phyloP scores from a whole-genome alignment of 2,797 vertebrate genomes.

The Poecilia velifera region DNA sequence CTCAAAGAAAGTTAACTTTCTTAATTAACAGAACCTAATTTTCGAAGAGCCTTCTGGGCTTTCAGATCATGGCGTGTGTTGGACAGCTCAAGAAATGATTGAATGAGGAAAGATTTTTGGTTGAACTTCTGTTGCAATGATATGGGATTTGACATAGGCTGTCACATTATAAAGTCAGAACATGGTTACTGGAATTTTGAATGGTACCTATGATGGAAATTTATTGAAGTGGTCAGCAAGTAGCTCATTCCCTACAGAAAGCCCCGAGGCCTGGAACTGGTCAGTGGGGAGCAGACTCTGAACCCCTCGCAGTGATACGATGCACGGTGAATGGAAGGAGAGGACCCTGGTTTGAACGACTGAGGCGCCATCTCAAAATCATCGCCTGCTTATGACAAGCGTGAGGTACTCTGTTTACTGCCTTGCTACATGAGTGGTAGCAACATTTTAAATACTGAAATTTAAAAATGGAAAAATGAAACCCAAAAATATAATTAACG shows the following conservation, averaged over 20 bases:
- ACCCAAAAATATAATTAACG: not conserved
- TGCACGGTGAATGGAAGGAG: slow-evolving; percentile 42
- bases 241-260: slow-evolving; percentile 75
- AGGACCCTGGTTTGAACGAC: slow-evolving; percentile 51
- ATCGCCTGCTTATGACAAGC: slow-evolving; percentile 58
- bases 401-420: slow-evolving; percentile 47
- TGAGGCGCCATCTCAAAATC: slow-evolving; percentile 64
- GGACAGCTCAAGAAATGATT: slow-evolving; percentile 66
- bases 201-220: slow-evolving; percentile 75
- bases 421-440: not conserved
- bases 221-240: slow-evolving; percentile 80
- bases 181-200: slow-evolving; percentile 76
- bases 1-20: slow-evolving; percentile 71
- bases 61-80: slow-evolving; percentile 59
- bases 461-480: not conserved
- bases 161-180: slow-evolving; percentile 81
- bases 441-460: not conserved
- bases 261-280: slow-evolving; percentile 68
- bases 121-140: slow-evolving; percentile 73
- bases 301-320: slow-evolving; percentile 52
- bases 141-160: slow-evolving; percentile 75
- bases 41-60: slow-evolving; percentile 53
- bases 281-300: slow-evolving; percentile 69
- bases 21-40: slow-evolving; percentile 65
- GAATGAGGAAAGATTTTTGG: slow-evolving; percentile 58